phyloP scores from a whole-genome alignment of 2,888 invertebrate genomes.

The Vandiemenella viatica region DNA sequence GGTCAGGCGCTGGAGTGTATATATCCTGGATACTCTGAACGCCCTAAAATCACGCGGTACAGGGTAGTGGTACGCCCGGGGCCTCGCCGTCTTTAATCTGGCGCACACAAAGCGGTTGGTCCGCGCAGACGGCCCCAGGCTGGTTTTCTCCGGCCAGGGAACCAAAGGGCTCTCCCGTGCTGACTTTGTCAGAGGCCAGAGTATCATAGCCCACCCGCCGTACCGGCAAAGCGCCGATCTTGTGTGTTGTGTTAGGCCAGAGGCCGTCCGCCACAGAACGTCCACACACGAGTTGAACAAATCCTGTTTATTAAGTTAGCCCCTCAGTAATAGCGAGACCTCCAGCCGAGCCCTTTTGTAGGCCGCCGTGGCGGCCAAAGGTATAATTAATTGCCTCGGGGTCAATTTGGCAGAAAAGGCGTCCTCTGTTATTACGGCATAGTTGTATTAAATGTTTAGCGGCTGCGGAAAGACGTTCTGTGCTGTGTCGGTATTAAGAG shows the following conservation, averaged over 20 bases:
- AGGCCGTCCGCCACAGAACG: conserved; percentile 10
- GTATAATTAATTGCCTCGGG: conserved; percentile 15
- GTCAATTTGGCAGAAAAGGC: conserved; percentile 12
- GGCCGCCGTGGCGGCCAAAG: conserved; percentile 1
- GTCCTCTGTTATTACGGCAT: not conserved
- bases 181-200: not conserved
- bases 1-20: too few relatives aligned
- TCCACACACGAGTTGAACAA: conserved; percentile 6
- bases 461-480: too few relatives aligned
- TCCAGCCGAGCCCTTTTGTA: conserved; percentile 6
- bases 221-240: conserved; percentile 7
- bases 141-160: not conserved
- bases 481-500: too few relatives aligned
- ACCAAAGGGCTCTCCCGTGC: not conserved
- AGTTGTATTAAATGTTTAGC: too few relatives aligned
- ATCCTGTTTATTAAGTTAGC: conserved; percentile 16
- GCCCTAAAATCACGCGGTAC: too few relatives aligned
- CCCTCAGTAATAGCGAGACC: conserved; percentile 12
- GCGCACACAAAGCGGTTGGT: too few relatives aligned
- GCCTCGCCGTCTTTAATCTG: too few relatives aligned
- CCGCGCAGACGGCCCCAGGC: not conserved
- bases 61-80: too few relatives aligned
- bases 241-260: conserved; percentile 10
- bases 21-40: too few relatives aligned
- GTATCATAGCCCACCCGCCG: not conserved